These are phyloP conservation scores for Leucoma salicis DNA, from an alignment of 2,888 invertebrate species.

Conservation along the genomic window DNA sequence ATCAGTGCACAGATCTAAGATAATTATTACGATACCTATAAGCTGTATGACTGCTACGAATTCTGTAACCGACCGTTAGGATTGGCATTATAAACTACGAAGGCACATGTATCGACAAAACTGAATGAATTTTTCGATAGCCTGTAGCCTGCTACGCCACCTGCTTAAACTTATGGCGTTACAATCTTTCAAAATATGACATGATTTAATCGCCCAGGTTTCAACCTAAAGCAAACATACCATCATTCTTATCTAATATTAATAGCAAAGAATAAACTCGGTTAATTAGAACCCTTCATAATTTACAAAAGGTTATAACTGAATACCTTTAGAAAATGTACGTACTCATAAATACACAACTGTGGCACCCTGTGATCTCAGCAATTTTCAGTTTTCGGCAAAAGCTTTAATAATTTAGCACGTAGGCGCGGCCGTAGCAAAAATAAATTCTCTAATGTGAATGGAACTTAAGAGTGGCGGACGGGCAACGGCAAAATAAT, in stretches of 20 bases:
- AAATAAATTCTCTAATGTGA: constrained; percentile 81
- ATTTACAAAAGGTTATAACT: constrained; percentile 74
- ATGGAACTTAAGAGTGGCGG: constrained; percentile 69
- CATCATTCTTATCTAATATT: constrained; percentile 43
- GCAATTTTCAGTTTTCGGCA: constrained; percentile 78
- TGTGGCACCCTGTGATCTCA: constrained; percentile 60
- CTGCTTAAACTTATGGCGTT: too few relatives aligned
- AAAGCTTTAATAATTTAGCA: constrained; percentile 45
- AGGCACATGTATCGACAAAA: too few relatives aligned
- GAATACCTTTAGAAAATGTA: constrained; percentile 69
- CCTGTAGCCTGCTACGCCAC: too few relatives aligned
- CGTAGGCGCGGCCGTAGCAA: constrained; percentile 53
- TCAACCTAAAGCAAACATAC: constrained; percentile 33
- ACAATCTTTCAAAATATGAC: too few relatives aligned
- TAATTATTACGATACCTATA: too few relatives aligned
- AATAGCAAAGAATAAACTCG: constrained; percentile 48
- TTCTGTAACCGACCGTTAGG: too few relatives aligned
- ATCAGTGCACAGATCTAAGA: too few relatives aligned
- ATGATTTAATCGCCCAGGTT: too few relatives aligned
- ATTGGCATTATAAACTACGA: too few relatives aligned
- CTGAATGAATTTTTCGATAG: too few relatives aligned
- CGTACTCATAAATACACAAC: constrained; percentile 69
- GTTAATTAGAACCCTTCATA: constrained; percentile 78
- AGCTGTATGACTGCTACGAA: too few relatives aligned
- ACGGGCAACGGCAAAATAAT: constrained; percentile 73